Conservation (phyloP, 1,140 invertebrate species). For the Drosophila jambulina region DNA sequence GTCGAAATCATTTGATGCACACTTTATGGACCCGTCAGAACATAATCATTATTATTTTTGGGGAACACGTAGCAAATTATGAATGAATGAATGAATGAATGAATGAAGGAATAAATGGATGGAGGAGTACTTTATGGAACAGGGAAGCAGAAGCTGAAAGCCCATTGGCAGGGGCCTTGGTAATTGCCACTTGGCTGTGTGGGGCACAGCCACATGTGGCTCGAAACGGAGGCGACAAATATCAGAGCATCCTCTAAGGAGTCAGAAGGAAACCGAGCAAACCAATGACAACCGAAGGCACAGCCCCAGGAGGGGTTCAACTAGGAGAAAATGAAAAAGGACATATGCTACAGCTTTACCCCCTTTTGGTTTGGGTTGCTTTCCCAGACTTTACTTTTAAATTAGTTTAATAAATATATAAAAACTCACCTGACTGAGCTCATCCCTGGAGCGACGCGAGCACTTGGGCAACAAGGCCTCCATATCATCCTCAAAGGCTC, state of each 20-base stretch:
- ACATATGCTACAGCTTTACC: not conserved
- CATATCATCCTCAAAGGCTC: slow-evolving; percentile 80
- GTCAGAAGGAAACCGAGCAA: not conserved
- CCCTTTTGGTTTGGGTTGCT: not conserved
- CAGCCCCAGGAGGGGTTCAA: slow-evolving; percentile 10
- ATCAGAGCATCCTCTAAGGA: slow-evolving; percentile 15
- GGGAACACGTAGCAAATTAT: slow-evolving; percentile 82
- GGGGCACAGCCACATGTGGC: slow-evolving; percentile 26
- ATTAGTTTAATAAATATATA: not conserved
- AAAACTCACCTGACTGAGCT: slow-evolving; percentile 82
- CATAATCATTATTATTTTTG: slow-evolving; percentile 51
- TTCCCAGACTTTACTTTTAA: not conserved
- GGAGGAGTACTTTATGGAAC: not conserved
- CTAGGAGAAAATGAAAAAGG: no score
- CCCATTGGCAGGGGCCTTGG: slow-evolving; percentile 58
- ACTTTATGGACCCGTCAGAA: slow-evolving; percentile 59
- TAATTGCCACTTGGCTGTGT: slow-evolving; percentile 49
- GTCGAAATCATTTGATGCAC: slow-evolving; percentile 67
- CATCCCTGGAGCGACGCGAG: slow-evolving; percentile 78
- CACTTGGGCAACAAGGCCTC: slow-evolving; percentile 80
- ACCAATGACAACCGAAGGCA: not conserved
- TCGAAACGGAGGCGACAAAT: slow-evolving; percentile 33
- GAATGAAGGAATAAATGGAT: slow-evolving; percentile 48
- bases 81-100: slow-evolving; percentile 73
- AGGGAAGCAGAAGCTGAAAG: not conserved